A percentile compares a stretch with the other conserved stretches of the same genome.
Evolutionary conservation across 1,140 invertebrate genomes (phyloP).

Genomic region (Halictus rubicundus): DNA sequence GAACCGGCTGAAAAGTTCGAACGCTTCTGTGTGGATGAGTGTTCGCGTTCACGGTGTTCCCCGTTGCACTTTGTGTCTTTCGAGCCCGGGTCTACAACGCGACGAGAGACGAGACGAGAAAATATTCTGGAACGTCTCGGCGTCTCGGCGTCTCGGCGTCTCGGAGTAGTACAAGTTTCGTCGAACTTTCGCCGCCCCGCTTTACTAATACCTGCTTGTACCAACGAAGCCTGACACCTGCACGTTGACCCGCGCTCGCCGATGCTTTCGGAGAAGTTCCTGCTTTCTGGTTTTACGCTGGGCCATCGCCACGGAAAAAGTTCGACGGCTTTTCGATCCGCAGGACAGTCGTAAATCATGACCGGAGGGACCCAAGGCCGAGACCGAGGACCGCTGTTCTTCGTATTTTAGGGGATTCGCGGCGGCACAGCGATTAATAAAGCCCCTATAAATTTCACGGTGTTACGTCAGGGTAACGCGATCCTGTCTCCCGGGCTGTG

Average conservation of each 20-base stretch:
- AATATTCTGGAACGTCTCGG: not conserved
- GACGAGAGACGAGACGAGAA: not conserved
- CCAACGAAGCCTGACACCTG: not conserved
- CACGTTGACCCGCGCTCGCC: not conserved
- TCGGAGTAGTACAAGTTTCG: not conserved
- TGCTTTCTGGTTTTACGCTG: not conserved
- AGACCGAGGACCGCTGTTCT: not conserved
- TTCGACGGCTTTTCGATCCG: not conserved
- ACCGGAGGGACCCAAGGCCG: not conserved
- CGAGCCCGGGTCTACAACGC: not conserved
- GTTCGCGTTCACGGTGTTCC: not conserved
- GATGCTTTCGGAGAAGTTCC: not conserved
- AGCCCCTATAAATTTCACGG: not conserved
- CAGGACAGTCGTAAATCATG: not conserved
- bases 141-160: not conserved
- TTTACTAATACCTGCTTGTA: conserved; percentile 4
- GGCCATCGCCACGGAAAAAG: not conserved
- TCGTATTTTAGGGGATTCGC: not conserved
- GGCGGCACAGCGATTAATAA: not conserved
- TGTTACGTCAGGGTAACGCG: not conserved
- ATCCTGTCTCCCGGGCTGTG: not conserved
- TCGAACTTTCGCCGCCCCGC: not conserved
- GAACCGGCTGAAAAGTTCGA: not conserved
- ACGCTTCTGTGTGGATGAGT: not conserved
- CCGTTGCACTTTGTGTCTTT: not conserved